phyloP scores from a whole-genome alignment of 2,797 vertebrate species.

The Semotilus atromaculatus region DNA sequence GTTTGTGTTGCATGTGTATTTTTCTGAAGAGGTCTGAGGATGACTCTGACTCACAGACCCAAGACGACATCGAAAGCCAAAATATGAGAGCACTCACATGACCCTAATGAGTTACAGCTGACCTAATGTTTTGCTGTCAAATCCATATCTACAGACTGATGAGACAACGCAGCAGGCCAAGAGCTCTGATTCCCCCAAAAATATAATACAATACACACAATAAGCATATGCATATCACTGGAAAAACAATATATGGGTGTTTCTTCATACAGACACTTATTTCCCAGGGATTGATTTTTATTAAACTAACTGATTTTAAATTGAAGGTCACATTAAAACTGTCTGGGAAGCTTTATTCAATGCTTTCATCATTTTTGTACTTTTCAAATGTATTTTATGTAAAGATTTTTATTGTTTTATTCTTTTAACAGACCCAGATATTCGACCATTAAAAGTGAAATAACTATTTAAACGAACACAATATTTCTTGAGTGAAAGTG shows the following conservation, averaged over 20 bases:
- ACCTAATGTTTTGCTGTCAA: slow-evolving; percentile 30
- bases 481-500: background rate
- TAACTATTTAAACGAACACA: background rate
- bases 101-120: slow-evolving; percentile 49
- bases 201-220: background rate
- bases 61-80: slow-evolving; percentile 22
- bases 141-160: background rate
- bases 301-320: background rate
- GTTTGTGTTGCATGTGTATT: background rate
- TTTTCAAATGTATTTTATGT: background rate
- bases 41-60: slow-evolving; percentile 5
- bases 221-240: background rate
- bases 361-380: background rate
- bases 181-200: background rate
- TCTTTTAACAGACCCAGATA: background rate
- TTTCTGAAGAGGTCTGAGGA: background rate
- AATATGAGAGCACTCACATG: slow-evolving; percentile 32
- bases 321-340: background rate
- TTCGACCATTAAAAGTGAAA: background rate
- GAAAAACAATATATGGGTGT: slow-evolving; percentile 5
- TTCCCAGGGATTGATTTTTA: background rate
- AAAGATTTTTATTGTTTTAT: background rate
- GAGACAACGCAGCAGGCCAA: slow-evolving; percentile 6
- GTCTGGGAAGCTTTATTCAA: no score
- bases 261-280: background rate